phyloP scores from a whole-genome alignment of 2,797 vertebrate genomes.

The Hafferia zeledoni region DNA sequence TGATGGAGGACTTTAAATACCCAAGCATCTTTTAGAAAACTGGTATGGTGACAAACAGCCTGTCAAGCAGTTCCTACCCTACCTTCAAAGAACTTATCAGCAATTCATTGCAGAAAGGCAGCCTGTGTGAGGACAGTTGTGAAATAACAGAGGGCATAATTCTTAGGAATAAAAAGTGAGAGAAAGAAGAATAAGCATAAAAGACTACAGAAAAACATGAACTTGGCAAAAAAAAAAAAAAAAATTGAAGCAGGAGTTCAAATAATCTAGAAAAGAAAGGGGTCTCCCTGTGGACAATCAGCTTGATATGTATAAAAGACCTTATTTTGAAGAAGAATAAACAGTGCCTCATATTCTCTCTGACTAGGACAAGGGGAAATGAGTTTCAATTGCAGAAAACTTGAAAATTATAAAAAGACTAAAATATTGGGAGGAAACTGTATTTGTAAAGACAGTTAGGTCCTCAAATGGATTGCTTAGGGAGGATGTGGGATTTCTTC shows the following conservation, averaged over 20 bases:
- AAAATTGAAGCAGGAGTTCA: background rate
- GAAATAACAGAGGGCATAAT: background rate
- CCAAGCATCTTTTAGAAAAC: background rate
- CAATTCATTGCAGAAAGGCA: background rate
- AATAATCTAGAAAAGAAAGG: background rate
- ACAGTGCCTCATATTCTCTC: background rate
- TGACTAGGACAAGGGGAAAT: background rate
- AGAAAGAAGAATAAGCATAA: background rate
- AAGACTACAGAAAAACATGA: background rate
- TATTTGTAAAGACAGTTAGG: background rate
- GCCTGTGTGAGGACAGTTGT: background rate
- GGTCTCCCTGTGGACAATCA: background rate
- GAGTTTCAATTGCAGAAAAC: background rate
- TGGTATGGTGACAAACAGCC: background rate
- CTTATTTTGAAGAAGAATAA: background rate
- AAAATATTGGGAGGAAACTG: background rate
- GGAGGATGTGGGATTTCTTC: background rate
- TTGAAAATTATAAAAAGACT: background rate
- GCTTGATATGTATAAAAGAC: background rate
- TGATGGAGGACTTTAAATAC: slow-evolving; percentile 18
- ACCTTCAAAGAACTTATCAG: background rate
- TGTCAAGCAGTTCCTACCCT: background rate
- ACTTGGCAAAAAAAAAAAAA: background rate
- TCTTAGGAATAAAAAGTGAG: background rate
- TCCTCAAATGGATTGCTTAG: background rate